Percentiles rank a stretch among this genome's conserved stretches.
Conservation (phyloP, 2,113 vertebrate species). For the Takifugu flavidus region DNA sequence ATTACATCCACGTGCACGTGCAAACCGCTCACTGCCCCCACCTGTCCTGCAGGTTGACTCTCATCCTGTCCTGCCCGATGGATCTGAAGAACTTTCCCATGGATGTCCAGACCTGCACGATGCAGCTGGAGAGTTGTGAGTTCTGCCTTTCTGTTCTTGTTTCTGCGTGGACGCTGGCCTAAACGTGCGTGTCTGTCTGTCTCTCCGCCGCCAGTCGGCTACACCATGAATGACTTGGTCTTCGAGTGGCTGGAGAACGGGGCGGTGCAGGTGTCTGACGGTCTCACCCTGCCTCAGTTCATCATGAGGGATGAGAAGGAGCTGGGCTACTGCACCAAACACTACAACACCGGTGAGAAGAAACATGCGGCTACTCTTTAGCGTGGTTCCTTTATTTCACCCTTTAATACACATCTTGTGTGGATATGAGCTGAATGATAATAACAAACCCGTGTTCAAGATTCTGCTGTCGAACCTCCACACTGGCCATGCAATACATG, state of each 20-base stretch:
- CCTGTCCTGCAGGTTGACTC: conserved; percentile 81
- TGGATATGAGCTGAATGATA: too few relatives aligned
- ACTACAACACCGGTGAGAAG: conserved; percentile 93
- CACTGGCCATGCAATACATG: too few relatives aligned
- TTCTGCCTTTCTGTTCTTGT: background rate
- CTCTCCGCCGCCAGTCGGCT: conserved; percentile 81
- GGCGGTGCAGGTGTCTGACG: conserved; percentile 94
- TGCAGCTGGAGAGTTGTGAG: conserved; percentile 99
- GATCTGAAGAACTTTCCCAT: conserved; percentile 99
- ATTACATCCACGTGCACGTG: background rate
- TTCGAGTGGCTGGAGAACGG: conserved; percentile 95
- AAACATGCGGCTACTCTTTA: background rate
- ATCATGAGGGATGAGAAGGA: conserved; percentile 96
- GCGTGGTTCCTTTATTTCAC: too few relatives aligned
- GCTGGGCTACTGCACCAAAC: conserved; percentile 96
- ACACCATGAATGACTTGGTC: conserved; percentile 98
- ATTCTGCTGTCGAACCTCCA: too few relatives aligned
- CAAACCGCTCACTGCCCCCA: background rate
- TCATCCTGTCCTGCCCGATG: conserved; percentile 98
- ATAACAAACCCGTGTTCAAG: too few relatives aligned
- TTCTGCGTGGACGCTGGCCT: too few relatives aligned
- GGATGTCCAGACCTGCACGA: conserved; percentile 97
- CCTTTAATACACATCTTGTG: too few relatives aligned
- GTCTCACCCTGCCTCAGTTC: conserved; percentile 94
- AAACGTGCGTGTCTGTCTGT: background rate